Conservation (phyloP, 2,113 vertebrate genomes). For the Pseudolaguvia tuberculata region DNA sequence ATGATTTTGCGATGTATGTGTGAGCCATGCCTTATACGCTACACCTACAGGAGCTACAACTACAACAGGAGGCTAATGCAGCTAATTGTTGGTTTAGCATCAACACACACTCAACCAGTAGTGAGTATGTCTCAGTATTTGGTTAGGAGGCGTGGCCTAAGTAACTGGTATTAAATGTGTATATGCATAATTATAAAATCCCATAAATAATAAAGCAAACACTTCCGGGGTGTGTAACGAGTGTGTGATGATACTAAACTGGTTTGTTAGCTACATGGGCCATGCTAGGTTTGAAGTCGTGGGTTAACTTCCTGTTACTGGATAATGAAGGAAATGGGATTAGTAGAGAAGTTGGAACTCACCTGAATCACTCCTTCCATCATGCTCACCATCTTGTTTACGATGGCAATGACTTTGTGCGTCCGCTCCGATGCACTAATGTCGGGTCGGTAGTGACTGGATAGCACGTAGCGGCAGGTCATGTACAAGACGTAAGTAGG, state of each 20-base stretch:
- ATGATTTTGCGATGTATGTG: slow-evolving; percentile 23
- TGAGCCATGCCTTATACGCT: slow-evolving; percentile 26
- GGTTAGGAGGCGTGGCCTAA: background rate
- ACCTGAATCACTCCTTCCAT: slow-evolving; percentile 99
- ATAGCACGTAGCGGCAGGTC: slow-evolving; percentile 92
- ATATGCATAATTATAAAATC: too few species aligned
- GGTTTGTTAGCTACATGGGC: background rate
- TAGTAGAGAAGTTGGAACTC: too few species aligned
- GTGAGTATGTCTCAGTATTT: too few species aligned
- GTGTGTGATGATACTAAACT: background rate
- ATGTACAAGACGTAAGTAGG: slow-evolving; percentile 95
- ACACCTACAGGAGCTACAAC: slow-evolving; percentile 3
- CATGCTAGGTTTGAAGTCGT: background rate
- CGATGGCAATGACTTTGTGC: slow-evolving; percentile 90
- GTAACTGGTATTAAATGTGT: background rate
- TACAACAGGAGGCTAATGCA: background rate
- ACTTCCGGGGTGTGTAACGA: too few species aligned
- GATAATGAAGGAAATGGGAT: background rate
- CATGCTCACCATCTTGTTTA: slow-evolving; percentile 99
- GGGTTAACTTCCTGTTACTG: background rate
- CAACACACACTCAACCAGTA: background rate
- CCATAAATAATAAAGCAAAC: too few species aligned
- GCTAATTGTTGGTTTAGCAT: slow-evolving; percentile 1
- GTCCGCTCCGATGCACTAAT: slow-evolving; percentile 86
- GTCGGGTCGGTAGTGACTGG: slow-evolving; percentile 83